phyloP scores from a whole-genome alignment of 2,888 invertebrate species.

The Linnaemya vulpina region DNA sequence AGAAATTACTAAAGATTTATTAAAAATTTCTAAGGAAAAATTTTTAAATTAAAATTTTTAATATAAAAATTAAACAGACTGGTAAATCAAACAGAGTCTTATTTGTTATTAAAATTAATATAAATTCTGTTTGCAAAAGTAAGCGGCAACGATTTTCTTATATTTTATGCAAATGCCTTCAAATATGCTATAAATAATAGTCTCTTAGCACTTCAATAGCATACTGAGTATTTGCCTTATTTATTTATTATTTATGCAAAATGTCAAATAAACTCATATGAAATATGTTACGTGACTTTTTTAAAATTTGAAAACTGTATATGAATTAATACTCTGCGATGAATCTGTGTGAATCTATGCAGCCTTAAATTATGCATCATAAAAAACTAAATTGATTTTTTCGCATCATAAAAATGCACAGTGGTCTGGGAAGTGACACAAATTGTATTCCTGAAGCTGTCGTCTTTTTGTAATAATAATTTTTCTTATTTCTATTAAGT shows the following conservation, averaged over 20 bases:
- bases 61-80: too few species aligned
- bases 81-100: too few species aligned
- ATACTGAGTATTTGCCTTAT: background rate
- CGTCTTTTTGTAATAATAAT: background rate
- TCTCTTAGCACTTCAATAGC: slow-evolving; percentile 9
- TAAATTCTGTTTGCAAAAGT: too few species aligned
- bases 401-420: background rate
- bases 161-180: background rate
- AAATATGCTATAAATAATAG: background rate
- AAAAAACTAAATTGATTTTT: background rate
- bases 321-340: background rate
- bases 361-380: background rate
- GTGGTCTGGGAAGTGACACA: too few species aligned
- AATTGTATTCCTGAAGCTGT: background rate
- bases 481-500: too few species aligned
- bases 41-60: too few species aligned
- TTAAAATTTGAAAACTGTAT: background rate
- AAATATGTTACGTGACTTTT: slow-evolving; percentile 40
- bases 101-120: too few species aligned
- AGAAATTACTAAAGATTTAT: too few species aligned
- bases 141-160: too few species aligned
- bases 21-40: too few species aligned
- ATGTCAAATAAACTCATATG: background rate
- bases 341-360: background rate
- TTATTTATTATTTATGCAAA: slow-evolving; percentile 1